phyloP scores from a whole-genome alignment of 1,140 invertebrate species.

The Macrocentrus cingulum region DNA sequence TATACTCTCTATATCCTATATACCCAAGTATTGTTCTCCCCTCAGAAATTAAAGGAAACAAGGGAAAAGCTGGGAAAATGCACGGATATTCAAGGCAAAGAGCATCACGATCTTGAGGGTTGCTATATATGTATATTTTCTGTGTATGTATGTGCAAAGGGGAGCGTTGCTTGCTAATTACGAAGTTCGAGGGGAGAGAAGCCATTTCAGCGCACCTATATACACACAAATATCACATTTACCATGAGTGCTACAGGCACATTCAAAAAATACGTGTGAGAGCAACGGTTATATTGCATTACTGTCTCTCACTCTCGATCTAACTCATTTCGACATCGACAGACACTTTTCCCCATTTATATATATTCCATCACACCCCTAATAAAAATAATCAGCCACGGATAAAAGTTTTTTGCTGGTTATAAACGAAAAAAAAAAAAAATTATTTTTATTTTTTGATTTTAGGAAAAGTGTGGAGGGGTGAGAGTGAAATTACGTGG shows the following conservation, averaged over 20 bases:
- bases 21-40: constrained; percentile 48
- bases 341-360: constrained; percentile 15
- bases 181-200: constrained; percentile 38
- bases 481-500: constrained; percentile 53
- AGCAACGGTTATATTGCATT: constrained; percentile 25
- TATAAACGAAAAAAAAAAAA: not conserved
- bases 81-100: constrained; percentile 4
- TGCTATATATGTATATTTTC: constrained; percentile 1
- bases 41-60: constrained; percentile 55
- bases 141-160: constrained; percentile 15
- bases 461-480: constrained; percentile 54
- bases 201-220: constrained; percentile 31
- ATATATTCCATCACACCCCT: constrained; percentile 14
- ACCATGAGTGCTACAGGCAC: too few species aligned
- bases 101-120: constrained; percentile 3
- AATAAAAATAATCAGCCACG: too few species aligned
- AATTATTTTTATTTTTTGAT: constrained; percentile 1
- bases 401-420: too few species aligned
- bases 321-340: constrained; percentile 18
- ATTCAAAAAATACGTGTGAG: constrained; percentile 20
- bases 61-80: constrained; percentile 42
- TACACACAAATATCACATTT: constrained; percentile 25
- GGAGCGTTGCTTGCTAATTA: constrained; percentile 48
- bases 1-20: constrained; percentile 14
- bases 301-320: constrained; percentile 20